These are phyloP conservation scores for Drosophila trapezifrons DNA, from an alignment of 1,140 invertebrate species.

Conservation along the genomic window DNA sequence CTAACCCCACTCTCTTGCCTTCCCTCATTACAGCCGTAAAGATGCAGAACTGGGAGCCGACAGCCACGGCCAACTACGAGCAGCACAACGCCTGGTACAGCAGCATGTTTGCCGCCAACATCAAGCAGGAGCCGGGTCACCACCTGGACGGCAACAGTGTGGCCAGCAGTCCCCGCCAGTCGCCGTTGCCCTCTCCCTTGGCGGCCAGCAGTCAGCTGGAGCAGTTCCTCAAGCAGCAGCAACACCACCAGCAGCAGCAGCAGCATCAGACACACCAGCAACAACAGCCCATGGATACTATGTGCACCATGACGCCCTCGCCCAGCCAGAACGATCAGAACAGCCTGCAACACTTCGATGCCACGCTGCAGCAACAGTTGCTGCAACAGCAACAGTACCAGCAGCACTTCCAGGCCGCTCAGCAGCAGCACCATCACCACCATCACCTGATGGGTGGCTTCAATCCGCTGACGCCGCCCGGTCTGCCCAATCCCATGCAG, in stretches of 20 bases:
- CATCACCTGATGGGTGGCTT: constrained; percentile 80
- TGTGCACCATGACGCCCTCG: constrained; percentile 83
- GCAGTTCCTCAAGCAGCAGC: constrained; percentile 75
- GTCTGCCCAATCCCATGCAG: constrained; percentile 84
- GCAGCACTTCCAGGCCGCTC: constrained; percentile 79
- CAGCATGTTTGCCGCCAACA: constrained; percentile 76
- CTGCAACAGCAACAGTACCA: constrained; percentile 80
- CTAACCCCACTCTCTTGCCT: constrained; percentile 20
- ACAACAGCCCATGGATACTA: constrained; percentile 72
- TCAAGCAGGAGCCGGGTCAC: constrained; percentile 74
- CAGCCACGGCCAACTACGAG: constrained; percentile 75
- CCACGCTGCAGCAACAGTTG: constrained; percentile 71
- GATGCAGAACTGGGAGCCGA: constrained; percentile 84
- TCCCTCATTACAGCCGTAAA: constrained; percentile 57
- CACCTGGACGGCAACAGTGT: constrained; percentile 60
- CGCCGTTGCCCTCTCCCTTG: constrained; percentile 54
- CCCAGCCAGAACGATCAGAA: constrained; percentile 85
- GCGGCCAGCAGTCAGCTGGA: constrained; percentile 59
- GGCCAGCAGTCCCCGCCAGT: constrained; percentile 59
- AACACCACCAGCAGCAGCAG: constrained; percentile 59
- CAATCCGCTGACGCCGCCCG: constrained; percentile 84
- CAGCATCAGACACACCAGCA: constrained; percentile 46
- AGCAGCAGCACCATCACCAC: constrained; percentile 68
- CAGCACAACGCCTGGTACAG: constrained; percentile 82
- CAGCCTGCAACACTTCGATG: constrained; percentile 73